Evolutionary conservation across 1,140 invertebrate genomes (phyloP).

Genomic region (Drosophila pseudoobscura): DNA sequence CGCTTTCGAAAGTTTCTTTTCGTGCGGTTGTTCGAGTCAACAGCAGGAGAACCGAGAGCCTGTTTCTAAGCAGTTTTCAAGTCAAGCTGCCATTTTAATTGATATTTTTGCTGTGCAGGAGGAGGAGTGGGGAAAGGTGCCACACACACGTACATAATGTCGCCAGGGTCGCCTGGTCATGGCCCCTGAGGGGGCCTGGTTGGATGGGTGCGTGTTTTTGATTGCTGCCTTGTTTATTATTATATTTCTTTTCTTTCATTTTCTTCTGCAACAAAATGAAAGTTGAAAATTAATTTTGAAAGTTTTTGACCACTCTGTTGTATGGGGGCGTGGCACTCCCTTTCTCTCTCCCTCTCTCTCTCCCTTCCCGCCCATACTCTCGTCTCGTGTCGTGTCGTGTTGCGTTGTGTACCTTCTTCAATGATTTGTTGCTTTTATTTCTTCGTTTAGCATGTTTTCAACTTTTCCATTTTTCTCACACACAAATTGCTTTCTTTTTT

Average conservation of each 20-base stretch:
- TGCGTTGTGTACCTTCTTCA: constrained; percentile 35
- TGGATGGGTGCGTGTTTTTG: constrained; percentile 57
- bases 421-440: constrained; percentile 61
- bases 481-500: constrained; percentile 47
- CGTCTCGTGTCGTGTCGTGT: background rate
- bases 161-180: constrained; percentile 26
- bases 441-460: constrained; percentile 47
- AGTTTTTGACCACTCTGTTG: constrained; percentile 63
- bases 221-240: constrained; percentile 76
- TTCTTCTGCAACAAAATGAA: constrained; percentile 49
- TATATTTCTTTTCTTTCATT: constrained; percentile 45
- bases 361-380: background rate
- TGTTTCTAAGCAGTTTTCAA: constrained; percentile 60
- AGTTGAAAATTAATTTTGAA: constrained; percentile 79
- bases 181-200: no score
- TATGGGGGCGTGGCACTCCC: constrained; percentile 11
- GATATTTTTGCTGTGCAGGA: constrained; percentile 60
- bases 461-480: constrained; percentile 48
- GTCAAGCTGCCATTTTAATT: constrained; percentile 78
- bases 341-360: background rate
- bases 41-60: constrained; percentile 36
- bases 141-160: constrained; percentile 36
- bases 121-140: background rate
- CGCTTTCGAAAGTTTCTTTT: constrained; percentile 56
- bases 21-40: constrained; percentile 51